Percentiles rank a stretch among this genome's conserved stretches.
Conservation (phyloP, 1,140 invertebrate genomes). For the Mya arenaria region DNA sequence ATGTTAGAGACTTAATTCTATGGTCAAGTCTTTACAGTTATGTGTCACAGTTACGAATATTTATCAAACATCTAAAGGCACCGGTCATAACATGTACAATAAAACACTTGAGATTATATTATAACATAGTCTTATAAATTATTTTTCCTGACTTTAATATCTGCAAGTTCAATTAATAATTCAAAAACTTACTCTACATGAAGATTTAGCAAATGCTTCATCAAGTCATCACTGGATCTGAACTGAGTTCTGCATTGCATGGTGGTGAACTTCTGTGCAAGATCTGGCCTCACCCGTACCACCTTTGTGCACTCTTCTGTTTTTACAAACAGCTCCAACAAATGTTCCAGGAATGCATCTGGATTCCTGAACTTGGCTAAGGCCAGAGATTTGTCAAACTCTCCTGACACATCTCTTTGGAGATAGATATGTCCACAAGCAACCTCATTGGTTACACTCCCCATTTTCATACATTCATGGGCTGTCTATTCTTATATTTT, state of each 20-base stretch:
- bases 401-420: constrained; percentile 24
- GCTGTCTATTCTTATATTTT: no score
- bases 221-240: constrained; percentile 40
- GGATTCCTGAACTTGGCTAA: neutral
- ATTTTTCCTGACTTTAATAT: neutral
- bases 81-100: no score
- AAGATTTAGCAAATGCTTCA: constrained; percentile 41
- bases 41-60: no score
- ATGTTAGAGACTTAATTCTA: no score
- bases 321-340: constrained; percentile 34
- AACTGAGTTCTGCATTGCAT: constrained; percentile 38
- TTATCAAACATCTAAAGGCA: no score
- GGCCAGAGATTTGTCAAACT: constrained; percentile 16
- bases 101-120: no score
- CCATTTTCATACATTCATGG: constrained; percentile 38
- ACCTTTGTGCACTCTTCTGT: constrained; percentile 3
- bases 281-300: constrained; percentile 10
- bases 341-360: constrained; percentile 46
- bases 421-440: constrained; percentile 31
- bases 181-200: constrained; percentile 41
- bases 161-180: neutral
- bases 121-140: neutral
- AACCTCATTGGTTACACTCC: neutral
- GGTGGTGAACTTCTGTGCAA: constrained; percentile 44
- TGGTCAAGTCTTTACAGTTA: no score